These are phyloP conservation scores for Cherax quadricarinatus DNA, from an alignment of 1,140 invertebrate genomes.

Conservation along the genomic window DNA sequence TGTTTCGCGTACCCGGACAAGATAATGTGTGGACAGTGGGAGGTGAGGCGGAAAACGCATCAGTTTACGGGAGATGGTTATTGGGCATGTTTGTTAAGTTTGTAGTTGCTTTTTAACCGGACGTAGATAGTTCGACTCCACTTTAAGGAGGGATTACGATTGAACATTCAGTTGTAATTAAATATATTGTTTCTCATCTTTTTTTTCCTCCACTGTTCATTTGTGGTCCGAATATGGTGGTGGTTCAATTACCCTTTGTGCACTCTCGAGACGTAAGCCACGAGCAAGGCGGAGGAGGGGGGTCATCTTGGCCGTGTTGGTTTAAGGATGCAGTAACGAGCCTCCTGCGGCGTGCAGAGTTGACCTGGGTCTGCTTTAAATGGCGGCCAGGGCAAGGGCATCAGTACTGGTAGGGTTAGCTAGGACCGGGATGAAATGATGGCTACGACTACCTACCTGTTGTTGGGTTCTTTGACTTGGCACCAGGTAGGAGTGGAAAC, in stretches of 20 bases:
- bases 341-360: background rate
- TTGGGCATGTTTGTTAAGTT: background rate
- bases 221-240: background rate
- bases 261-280: background rate
- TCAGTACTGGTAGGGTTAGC: too few species aligned
- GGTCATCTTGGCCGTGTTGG: background rate
- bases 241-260: background rate
- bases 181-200: background rate
- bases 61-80: background rate
- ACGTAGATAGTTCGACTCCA: background rate
- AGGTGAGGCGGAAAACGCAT: background rate
- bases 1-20: background rate
- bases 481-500: too few species aligned
- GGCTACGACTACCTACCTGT: too few species aligned
- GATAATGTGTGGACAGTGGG: background rate
- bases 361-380: background rate
- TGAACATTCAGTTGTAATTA: background rate
- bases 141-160: background rate
- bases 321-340: background rate
- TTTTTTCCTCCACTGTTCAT: background rate
- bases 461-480: too few species aligned
- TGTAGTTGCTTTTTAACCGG: background rate
- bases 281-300: background rate
- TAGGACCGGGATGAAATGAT: too few species aligned
- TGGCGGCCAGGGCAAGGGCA: background rate